A percentile compares a stretch with the other conserved stretches of the same genome.
Conservation (phyloP, 2,113 vertebrate species). For the Perognathus longimembris region DNA sequence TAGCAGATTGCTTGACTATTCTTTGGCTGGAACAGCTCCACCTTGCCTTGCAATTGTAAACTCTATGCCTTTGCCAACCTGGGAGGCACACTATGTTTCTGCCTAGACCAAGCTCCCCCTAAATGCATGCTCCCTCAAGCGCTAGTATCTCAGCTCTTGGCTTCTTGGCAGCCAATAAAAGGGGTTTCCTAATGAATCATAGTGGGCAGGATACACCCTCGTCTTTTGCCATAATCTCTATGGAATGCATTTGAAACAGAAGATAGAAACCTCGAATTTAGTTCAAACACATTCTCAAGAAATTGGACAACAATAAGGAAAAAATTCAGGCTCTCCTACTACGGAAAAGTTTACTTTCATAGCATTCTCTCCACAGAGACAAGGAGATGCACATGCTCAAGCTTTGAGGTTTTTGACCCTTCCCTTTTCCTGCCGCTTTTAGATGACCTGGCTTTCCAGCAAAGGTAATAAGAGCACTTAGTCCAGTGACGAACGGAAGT, state of each 20-base stretch:
- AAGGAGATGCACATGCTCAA: background rate
- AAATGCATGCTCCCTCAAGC: constrained; percentile 63
- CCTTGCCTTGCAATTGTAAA: constrained; percentile 73
- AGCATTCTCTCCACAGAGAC: background rate
- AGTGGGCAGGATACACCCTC: constrained; percentile 1
- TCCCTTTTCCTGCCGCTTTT: background rate
- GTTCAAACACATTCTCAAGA: constrained; percentile 54
- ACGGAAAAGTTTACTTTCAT: constrained; percentile 18
- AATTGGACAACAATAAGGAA: constrained; percentile 16
- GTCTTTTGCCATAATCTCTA: constrained; percentile 64
- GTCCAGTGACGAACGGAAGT: background rate
- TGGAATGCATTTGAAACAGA: constrained; percentile 66
- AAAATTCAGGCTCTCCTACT: constrained; percentile 37
- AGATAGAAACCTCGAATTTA: constrained; percentile 66
- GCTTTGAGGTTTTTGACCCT: background rate
- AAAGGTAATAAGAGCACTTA: background rate
- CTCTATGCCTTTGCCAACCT: constrained; percentile 62
- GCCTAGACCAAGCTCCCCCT: constrained; percentile 44
- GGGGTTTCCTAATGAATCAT: constrained; percentile 68
- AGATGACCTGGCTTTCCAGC: background rate
- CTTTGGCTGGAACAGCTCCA: constrained; percentile 60
- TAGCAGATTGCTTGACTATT: constrained; percentile 68
- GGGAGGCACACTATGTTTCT: constrained; percentile 79
- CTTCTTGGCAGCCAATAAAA: constrained; percentile 73
- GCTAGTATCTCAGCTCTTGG: constrained; percentile 52